phyloP scores from a whole-genome alignment of 2,888 invertebrate genomes.

The Pterostichus madidus region DNA sequence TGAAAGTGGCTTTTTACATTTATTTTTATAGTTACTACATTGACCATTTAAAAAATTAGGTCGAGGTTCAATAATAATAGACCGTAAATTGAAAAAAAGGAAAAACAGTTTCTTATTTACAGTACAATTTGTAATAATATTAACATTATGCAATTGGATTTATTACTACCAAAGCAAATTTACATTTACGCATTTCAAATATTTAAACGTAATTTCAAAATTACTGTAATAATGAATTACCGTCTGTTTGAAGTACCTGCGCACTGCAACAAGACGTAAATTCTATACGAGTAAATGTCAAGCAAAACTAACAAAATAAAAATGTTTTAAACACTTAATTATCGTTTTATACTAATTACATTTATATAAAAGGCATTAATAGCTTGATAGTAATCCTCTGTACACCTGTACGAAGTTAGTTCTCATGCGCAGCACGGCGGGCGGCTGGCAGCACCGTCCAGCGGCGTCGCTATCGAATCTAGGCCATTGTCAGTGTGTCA shows the following conservation, averaged over 20 bases:
- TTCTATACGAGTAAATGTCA: too few relatives aligned
- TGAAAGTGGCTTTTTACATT: conserved; percentile 35
- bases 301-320: too few relatives aligned
- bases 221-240: background rate
- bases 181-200: background rate
- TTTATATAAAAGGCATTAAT: too few relatives aligned
- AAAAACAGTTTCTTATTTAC: conserved; percentile 48
- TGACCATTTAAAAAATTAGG: conserved; percentile 43
- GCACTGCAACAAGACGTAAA: too few relatives aligned
- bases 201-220: background rate
- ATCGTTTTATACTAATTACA: too few relatives aligned
- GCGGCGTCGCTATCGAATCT: background rate
- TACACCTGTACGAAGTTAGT: too few relatives aligned
- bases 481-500: conserved; percentile 38
- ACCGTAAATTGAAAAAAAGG: conserved; percentile 50
- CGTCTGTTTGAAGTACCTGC: background rate
- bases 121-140: conserved; percentile 47
- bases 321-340: too few relatives aligned
- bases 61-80: conserved; percentile 39
- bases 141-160: conserved; percentile 41
- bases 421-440: too few relatives aligned
- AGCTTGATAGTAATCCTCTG: too few relatives aligned
- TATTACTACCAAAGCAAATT: conserved; percentile 13
- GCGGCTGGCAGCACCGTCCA: too few relatives aligned
- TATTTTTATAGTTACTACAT: conserved; percentile 48